Base-by-base conservation (phyloP, 2,888 invertebrate genomes). In the Baccha elongata region DNA sequence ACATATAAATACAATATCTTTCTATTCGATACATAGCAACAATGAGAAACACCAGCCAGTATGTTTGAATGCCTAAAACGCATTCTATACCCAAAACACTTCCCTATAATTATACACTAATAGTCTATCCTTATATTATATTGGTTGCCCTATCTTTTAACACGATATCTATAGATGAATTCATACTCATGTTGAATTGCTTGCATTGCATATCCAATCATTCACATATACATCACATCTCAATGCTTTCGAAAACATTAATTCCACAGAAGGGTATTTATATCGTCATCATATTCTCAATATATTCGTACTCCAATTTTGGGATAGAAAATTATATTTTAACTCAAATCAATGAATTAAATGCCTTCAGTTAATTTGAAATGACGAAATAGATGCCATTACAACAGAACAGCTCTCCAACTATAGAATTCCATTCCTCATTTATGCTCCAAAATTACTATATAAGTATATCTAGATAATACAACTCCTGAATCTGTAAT, bases 291-390 rank as follows among this genome's bases (percentile, higher is more conserved):
- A n/a, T n/a, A n/a, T n/a, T n/a, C n/a, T n/a, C n/a, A n/a, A n/a
- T 35, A 53, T 4, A 19, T 29, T 13, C 7, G 7, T 21, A 42
- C 19, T 42, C n/a, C 35, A 64, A 8, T 48, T 23, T 23, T 40
- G 15, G 29, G 23, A 58, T 55, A 65, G 60, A 37, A 58, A 74
- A 65, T 65, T 35, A 71, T 75, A 71, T 72, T 76, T 68, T 72
- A 83, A 83, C 72, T 78, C 76, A 67, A 83, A 83, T 83, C 81
- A 76, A 83, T 81, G 72, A 53, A 81, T 81, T 75, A 75, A 74
- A 74, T 75, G 76, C 58, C 60, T 62, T 75, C 73, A 64, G 60
- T 83, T 72, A 55, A 75, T 75, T 65, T 62, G 26, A 62, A 76
- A 60, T 68, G 76, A 67, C 42, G 76, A 67, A 65, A 62, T 67